Evolutionary conservation across 2,113 vertebrate species (phyloP).

Genomic region (Narcine bancroftii): DNA sequence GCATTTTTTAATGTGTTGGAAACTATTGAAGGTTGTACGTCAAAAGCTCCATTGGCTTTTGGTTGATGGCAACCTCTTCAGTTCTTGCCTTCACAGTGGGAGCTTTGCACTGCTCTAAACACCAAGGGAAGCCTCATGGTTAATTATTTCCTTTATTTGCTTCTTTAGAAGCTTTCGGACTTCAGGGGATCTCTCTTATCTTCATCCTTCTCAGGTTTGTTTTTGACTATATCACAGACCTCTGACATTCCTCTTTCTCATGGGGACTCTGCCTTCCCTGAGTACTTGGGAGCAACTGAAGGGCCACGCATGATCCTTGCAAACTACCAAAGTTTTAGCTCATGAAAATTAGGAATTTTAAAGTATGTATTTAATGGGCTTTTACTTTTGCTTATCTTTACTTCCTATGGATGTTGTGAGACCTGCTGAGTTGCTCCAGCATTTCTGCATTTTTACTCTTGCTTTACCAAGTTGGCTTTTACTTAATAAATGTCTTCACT

Average conservation of each 20-base stretch:
- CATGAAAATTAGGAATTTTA: background rate
- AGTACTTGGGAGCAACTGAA: background rate
- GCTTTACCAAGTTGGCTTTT: background rate
- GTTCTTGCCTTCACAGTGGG: background rate
- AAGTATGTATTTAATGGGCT: too few species aligned
- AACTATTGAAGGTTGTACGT: background rate
- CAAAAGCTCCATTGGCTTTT: background rate
- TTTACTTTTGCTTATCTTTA: too few species aligned
- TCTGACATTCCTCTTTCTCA: background rate
- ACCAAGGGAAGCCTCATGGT: background rate
- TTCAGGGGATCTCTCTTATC: background rate
- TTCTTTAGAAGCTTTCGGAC: background rate
- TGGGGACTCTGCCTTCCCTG: background rate
- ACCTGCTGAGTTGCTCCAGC: too few species aligned
- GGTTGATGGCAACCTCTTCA: background rate
- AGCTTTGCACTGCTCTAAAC: background rate
- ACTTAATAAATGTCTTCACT: background rate
- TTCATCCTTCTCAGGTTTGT: background rate
- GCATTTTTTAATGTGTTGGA: background rate
- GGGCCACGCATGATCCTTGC: background rate
- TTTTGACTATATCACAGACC: background rate
- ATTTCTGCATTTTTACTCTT: background rate
- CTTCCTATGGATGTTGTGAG: too few species aligned
- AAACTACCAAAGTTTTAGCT: background rate
- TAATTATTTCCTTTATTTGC: background rate